A percentile compares a stretch with the other conserved stretches of the same genome.
These are phyloP conservation scores for Corvus hawaiiensis DNA, from an alignment of 2,113 vertebrate genomes.

Conservation along the genomic window DNA sequence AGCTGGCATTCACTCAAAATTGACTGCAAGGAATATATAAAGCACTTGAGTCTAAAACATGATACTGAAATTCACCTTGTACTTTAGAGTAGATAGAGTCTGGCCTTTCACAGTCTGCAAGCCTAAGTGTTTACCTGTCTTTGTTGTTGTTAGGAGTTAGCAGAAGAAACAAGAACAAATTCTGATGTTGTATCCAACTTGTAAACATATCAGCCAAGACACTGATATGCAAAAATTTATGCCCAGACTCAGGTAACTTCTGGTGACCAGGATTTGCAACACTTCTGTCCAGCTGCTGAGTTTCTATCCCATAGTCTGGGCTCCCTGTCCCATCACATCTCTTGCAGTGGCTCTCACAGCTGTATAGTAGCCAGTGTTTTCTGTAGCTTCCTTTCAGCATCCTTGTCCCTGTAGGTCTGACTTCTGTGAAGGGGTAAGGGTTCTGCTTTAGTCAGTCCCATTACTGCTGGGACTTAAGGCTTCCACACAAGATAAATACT, in stretches of 20 bases:
- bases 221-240: neutral
- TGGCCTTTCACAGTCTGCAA: neutral
- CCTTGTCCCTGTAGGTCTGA: neutral
- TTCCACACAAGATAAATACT: neutral
- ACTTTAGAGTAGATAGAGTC: neutral
- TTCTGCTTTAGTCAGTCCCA: neutral
- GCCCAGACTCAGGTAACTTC: fast-evolving
- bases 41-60: neutral
- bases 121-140: neutral
- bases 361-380: neutral
- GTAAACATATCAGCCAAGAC: neutral
- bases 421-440: neutral
- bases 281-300: neutral
- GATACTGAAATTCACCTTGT: neutral
- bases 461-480: neutral
- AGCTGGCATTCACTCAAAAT: neutral
- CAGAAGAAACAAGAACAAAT: neutral
- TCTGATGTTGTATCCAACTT: neutral
- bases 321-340: neutral
- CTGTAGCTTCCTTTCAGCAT: neutral
- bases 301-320: neutral
- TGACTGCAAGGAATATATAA: neutral
- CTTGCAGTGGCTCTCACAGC: neutral
- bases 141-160: neutral
- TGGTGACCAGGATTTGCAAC: neutral